A percentile compares a stretch with the other conserved stretches of the same genome.
These are phyloP conservation scores for Ariopsis seemanni DNA, from an alignment of 2,113 vertebrate genomes.

Conservation along the genomic window DNA sequence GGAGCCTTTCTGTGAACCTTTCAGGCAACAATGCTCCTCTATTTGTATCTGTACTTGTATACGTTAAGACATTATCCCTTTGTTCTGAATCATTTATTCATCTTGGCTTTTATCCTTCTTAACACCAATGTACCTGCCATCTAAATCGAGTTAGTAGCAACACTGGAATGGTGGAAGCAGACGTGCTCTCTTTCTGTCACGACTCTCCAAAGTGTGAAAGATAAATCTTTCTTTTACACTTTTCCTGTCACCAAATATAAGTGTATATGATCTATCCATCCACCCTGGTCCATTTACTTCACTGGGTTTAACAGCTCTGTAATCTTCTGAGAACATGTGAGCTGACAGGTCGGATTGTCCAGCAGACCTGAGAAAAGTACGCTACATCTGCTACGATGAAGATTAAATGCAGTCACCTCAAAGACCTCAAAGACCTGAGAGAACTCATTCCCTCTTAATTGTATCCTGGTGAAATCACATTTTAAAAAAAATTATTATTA, in stretches of 20 bases:
- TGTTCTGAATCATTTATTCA: not conserved
- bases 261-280: constrained; percentile 8
- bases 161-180: not conserved
- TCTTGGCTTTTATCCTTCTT: not conserved
- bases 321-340: constrained; percentile 16
- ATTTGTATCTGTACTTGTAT: not conserved
- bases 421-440: not conserved
- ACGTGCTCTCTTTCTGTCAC: not conserved
- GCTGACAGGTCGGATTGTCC: not conserved
- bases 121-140: not conserved
- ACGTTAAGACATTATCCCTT: not conserved
- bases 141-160: not conserved
- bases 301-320: not conserved
- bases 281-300: constrained; percentile 6
- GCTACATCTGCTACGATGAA: not conserved
- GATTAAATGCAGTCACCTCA: not conserved
- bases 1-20: not conserved
- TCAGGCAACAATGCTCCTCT: not conserved
- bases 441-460: not conserved
- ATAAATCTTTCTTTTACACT: constrained; percentile 13
- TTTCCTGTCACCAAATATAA: constrained; percentile 15
- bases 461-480: not conserved
- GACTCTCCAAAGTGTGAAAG: constrained; percentile 4
- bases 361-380: not conserved
- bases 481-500: not conserved